Evolutionary conservation across 2,797 vertebrate species (phyloP).

Genomic region (Macroramphosus scolopax): DNA sequence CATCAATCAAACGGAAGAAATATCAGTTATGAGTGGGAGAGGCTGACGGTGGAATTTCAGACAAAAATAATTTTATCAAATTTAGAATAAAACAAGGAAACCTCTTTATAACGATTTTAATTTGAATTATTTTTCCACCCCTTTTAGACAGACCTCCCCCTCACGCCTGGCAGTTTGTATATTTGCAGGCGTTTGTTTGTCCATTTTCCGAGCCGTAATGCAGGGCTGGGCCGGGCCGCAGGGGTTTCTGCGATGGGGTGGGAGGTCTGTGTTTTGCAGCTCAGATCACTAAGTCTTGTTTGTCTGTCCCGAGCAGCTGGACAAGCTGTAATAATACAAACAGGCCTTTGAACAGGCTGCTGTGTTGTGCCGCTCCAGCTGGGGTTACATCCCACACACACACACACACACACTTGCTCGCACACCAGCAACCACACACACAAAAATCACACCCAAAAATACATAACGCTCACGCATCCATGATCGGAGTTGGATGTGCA

Average conservation of each 20-base stretch:
- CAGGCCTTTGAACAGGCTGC: constrained; percentile 80
- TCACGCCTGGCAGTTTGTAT: constrained; percentile 55
- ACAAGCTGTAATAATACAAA: constrained; percentile 87
- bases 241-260: constrained; percentile 66
- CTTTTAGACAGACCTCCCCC: constrained; percentile 35
- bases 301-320: constrained; percentile 82
- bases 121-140: constrained; percentile 6
- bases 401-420: constrained; percentile 31
- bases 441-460: constrained; percentile 25
- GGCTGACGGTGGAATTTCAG: constrained; percentile 5
- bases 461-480: constrained; percentile 16
- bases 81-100: constrained; percentile 8
- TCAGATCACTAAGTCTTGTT: constrained; percentile 78
- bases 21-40: neutral
- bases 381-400: constrained; percentile 73
- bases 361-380: constrained; percentile 75
- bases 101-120: too few relatives aligned
- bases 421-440: constrained; percentile 9
- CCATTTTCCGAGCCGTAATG: constrained; percentile 54
- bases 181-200: constrained; percentile 68
- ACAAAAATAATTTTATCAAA: too few relatives aligned
- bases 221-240: constrained; percentile 57
- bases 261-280: constrained; percentile 76
- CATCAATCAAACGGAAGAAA: neutral
- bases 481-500: constrained; percentile 12